Evolutionary conservation across 2,888 invertebrate genomes (phyloP), one percentile per base, ranked within the genome.

Genomic region (Diarsia rubi): DNA sequence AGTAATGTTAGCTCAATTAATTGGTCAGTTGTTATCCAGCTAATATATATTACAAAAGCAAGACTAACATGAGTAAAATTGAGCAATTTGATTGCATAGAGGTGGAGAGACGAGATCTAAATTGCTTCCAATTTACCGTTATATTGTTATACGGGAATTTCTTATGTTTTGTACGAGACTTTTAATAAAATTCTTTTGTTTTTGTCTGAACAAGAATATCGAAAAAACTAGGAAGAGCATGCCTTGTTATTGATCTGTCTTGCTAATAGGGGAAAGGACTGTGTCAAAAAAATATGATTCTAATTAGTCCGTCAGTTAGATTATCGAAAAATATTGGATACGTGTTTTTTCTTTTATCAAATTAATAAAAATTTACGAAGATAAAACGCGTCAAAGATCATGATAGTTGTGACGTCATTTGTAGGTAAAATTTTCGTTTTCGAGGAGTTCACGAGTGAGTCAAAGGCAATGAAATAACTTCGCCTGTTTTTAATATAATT

Each of bases 71-170:
- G 37, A 16, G 68, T 44, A 27, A 71, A 80, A 81, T 84, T 78
- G 70, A 78, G 68, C 73, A 79, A 84, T 82, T 73, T 75, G 67
- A 72, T 83, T 74, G 57, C 37, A 42, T 16, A 19, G 64, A 47
- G 62, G 49, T 59, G 59, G 42, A 62, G n/a, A 19, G 49, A 54
- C 54, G 42, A 62, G n/a, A 19, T 42, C 31, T 57, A 74, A 81
- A 82, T 75, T 80, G 68, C 82, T 77, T 71, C 31, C 77, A 77
- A 79, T 78, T 74, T 78, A 14, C 31, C 47, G 52, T 52, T 68
- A 69, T 68, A 69, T 73, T 84, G 69, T 70, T 73, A 21, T 54
- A 59, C 27, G 45, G 52, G 63, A 67, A 42, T 71, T 77, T 59
- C 47, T 47, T 63, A 73, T 79, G n/a, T 70, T 19, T 24, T 31